These are phyloP conservation scores for Antheraea mylitta DNA, from an alignment of 1,140 invertebrate genomes.

Conservation along the genomic window DNA sequence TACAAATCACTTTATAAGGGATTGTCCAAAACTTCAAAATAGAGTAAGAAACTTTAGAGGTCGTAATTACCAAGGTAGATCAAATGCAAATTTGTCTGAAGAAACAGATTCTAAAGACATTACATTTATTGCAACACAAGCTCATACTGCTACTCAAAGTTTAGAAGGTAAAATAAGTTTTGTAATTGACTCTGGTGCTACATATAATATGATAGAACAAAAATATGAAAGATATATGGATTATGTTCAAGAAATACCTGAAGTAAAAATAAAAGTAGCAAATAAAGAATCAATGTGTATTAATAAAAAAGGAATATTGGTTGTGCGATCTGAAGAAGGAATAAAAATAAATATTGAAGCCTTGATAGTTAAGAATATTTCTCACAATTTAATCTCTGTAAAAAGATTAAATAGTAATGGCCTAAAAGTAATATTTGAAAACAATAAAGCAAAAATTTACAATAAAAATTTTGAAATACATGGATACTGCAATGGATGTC, in stretches of 20 bases:
- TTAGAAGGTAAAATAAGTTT: not conserved
- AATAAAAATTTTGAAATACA: not conserved
- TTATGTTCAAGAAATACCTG: not conserved
- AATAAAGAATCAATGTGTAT: not conserved
- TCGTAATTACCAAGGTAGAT: no score
- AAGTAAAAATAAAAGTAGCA: constrained; percentile 6
- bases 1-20: no score
- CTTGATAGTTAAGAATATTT: not conserved
- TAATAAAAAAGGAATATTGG: not conserved
- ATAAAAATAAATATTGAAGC: constrained; percentile 4
- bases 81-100: no score
- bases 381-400: constrained; percentile 1
- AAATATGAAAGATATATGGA: not conserved
- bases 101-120: not conserved
- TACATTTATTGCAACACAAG: not conserved
- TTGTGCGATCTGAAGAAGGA: not conserved
- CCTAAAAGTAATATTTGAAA: not conserved
- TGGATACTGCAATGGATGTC: no score
- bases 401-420: not conserved
- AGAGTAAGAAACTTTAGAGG: no score
- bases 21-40: no score
- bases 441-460: not conserved
- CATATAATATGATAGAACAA: constrained; percentile 4
- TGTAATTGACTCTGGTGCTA: constrained; percentile 9
- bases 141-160: not conserved